Evolutionary conservation across 2,888 invertebrate genomes (phyloP).

Genomic region (Periphyllus acericola): DNA sequence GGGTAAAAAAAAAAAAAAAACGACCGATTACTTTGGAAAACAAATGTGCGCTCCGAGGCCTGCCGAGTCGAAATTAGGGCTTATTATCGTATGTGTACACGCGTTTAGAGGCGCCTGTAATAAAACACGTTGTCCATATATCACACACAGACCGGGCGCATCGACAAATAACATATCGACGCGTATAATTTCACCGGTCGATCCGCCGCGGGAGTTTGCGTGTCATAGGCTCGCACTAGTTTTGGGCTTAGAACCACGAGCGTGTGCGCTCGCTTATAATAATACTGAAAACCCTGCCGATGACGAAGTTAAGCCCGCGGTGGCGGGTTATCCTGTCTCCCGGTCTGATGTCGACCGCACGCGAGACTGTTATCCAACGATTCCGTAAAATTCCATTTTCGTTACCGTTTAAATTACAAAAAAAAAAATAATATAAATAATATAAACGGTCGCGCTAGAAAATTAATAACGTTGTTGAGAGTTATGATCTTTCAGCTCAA

Average conservation of each 20-base stretch:
- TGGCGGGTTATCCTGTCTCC: not conserved
- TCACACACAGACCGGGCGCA: constrained; percentile 15
- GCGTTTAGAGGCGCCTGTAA: constrained; percentile 35
- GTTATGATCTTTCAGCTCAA: too few relatives aligned
- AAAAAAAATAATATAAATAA: not conserved
- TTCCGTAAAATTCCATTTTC: not conserved
- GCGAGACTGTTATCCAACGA: not conserved
- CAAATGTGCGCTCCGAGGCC: constrained; percentile 47
- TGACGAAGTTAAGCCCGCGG: not conserved
- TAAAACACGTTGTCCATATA: constrained; percentile 53
- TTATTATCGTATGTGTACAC: constrained; percentile 6
- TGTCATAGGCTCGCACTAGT: not conserved
- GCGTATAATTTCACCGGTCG: constrained; percentile 30
- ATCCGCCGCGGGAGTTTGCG: constrained; percentile 32
- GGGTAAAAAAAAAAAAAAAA: not conserved
- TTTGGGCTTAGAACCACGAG: not conserved
- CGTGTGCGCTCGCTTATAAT: not conserved
- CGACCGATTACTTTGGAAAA: constrained; percentile 48
- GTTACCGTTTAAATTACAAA: not conserved
- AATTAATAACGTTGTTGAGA: too few relatives aligned
- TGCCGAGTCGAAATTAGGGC: constrained; percentile 46
- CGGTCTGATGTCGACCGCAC: not conserved
- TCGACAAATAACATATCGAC: constrained; percentile 18
- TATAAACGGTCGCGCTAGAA: too few relatives aligned
- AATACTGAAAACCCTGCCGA: not conserved